Evolutionary conservation across 2,113 vertebrate genomes (phyloP), one percentile per base, ranked within the genome.

Genomic region (Nanorana parkeri): DNA sequence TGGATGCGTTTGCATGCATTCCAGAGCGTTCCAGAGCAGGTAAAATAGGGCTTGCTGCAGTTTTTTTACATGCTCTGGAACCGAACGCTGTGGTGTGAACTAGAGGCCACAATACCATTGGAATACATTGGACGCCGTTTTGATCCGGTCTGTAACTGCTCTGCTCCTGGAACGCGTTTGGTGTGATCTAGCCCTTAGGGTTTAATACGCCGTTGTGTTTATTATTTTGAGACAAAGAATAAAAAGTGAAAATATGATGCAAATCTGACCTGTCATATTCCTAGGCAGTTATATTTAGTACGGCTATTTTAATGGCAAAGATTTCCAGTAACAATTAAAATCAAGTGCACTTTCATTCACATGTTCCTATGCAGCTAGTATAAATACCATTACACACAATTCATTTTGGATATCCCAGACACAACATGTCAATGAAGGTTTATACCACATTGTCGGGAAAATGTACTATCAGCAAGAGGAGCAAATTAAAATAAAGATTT

Each of bases 401-500:
- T 66, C 65, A 74, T 74, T 29, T 64, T 74, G 69, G 47, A 23
- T 28, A 66, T 81, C 17, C 47, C 32, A 73, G 79, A 81, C 51
- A 81, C 52, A 74, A 81, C 79, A 81, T 81, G 79, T 81, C 79
- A 81, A 32, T 65, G 26, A 32, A 56, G 19, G 32, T 81, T 81
- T 81, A 73, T 74, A 74, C 61, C 28, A 26, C 79, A 81, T 73
- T 81, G 69, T 81, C 60, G 56, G 52, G 79, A 74, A 81, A 81
- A 56, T 81, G 79, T 81, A 74, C 71, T 74, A 81, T 81, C 79
- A 81, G 79, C 79, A 81, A 66, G 23, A 66, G 52, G 17, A 74
- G 61, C 68, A 81, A 81, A 81, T 81, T 81, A 81, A 81, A 81
- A 74, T 81, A 81, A 81, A 81, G 79, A 81, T 81, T 81, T 81